phyloP scores from a whole-genome alignment of 2,888 invertebrate genomes.

The Himalopsyche japonica region DNA sequence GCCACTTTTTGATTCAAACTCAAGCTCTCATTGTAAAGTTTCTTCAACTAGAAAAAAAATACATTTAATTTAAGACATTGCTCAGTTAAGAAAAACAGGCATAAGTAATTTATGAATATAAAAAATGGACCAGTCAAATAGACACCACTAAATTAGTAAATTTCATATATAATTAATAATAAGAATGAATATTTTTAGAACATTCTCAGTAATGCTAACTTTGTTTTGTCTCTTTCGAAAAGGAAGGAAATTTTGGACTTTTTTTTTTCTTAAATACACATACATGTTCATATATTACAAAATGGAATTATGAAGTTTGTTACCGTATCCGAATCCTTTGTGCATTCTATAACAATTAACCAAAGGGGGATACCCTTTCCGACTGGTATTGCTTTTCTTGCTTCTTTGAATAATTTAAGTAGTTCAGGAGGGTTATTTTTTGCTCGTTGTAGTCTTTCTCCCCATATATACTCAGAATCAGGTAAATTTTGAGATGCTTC shows the following conservation, averaged over 20 bases:
- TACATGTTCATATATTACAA: too few relatives aligned
- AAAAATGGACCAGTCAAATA: too few relatives aligned
- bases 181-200: not conserved
- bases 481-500: conserved; percentile 32
- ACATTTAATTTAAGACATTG: not conserved
- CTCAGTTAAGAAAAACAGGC: not conserved
- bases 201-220: too few relatives aligned
- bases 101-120: too few relatives aligned
- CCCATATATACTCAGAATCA: conserved; percentile 35
- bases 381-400: conserved; percentile 20
- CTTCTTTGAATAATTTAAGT: conserved; percentile 32
- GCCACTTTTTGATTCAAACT: conserved; percentile 57
- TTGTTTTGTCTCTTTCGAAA: too few relatives aligned
- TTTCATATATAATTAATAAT: not conserved
- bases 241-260: too few relatives aligned
- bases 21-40: conserved; percentile 51
- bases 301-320: not conserved
- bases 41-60: conserved; percentile 50
- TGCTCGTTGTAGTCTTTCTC: conserved; percentile 28
- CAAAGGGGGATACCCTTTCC: conserved; percentile 29
- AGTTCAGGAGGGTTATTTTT: conserved; percentile 7
- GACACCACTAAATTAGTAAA: too few relatives aligned
- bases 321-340: conserved; percentile 29
- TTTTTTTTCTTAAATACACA: too few relatives aligned
- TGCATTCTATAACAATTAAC: conserved; percentile 28